Conservation (phyloP, 2,113 vertebrate species). For the Genyomyrus donnyi region DNA sequence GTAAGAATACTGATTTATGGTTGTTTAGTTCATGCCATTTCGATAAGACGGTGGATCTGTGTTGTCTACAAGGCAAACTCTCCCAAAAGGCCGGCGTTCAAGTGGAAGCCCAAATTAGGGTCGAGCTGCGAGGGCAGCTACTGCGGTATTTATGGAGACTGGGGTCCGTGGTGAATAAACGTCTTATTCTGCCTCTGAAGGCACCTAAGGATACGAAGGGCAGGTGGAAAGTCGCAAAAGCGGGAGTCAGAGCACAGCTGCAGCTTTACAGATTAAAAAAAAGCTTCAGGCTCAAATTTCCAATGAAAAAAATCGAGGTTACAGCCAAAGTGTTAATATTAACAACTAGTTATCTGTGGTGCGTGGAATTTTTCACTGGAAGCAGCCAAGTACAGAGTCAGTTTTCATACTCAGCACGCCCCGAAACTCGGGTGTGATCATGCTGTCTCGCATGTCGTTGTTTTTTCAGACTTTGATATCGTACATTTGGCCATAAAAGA, state of each 20-base stretch:
- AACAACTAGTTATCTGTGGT: background rate
- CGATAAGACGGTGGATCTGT: background rate
- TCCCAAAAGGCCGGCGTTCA: background rate
- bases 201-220: background rate
- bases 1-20: background rate
- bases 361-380: background rate
- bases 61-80: background rate
- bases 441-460: background rate
- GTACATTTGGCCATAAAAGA: background rate
- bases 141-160: background rate
- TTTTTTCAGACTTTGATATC: conserved; percentile 3
- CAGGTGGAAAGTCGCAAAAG: background rate
- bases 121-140: background rate
- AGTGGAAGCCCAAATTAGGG: background rate
- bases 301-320: background rate
- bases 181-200: background rate
- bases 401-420: background rate
- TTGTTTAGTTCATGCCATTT: background rate
- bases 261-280: background rate
- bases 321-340: background rate
- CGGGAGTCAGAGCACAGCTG: background rate
- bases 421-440: background rate
- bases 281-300: background rate
- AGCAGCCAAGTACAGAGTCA: background rate
- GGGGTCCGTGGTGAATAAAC: background rate